phyloP scores from a whole-genome alignment of 2,113 vertebrate genomes.

The Indicator maculatus region DNA sequence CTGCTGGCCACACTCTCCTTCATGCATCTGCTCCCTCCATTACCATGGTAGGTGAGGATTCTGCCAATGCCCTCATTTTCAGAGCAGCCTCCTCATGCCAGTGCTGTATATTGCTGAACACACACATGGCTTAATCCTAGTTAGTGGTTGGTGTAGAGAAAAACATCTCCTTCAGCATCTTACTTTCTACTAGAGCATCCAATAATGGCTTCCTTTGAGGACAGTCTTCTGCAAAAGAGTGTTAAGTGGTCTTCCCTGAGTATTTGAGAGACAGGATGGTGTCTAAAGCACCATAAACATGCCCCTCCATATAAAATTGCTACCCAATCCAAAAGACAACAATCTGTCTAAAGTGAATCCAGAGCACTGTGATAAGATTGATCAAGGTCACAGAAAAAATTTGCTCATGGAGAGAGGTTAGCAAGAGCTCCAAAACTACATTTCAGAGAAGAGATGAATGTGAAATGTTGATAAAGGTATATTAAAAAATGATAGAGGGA shows the following conservation, averaged over 20 bases:
- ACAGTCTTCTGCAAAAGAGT: background rate
- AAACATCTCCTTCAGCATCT: background rate
- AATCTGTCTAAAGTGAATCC: background rate
- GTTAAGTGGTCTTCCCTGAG: background rate
- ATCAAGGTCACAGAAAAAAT: background rate
- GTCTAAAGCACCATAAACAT: accelerated
- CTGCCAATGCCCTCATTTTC: background rate
- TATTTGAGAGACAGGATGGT: background rate
- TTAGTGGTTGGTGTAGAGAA: background rate
- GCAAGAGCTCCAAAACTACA: background rate
- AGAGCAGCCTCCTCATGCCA: background rate
- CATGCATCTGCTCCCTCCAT: background rate
- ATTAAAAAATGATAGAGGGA: conserved; percentile 1
- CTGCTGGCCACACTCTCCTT: too few relatives aligned
- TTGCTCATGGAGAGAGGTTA: background rate
- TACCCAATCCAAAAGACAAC: background rate
- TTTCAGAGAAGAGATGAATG: background rate
- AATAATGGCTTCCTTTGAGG: background rate
- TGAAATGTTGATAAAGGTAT: background rate
- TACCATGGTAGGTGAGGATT: background rate
- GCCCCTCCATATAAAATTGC: background rate
- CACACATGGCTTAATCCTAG: too few relatives aligned
- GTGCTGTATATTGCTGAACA: background rate
- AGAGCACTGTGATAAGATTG: background rate
- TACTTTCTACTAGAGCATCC: background rate